These are phyloP conservation scores for Parotocinclus haroldoi DNA, from an alignment of 2,797 vertebrate genomes.

Conservation along the genomic window DNA sequence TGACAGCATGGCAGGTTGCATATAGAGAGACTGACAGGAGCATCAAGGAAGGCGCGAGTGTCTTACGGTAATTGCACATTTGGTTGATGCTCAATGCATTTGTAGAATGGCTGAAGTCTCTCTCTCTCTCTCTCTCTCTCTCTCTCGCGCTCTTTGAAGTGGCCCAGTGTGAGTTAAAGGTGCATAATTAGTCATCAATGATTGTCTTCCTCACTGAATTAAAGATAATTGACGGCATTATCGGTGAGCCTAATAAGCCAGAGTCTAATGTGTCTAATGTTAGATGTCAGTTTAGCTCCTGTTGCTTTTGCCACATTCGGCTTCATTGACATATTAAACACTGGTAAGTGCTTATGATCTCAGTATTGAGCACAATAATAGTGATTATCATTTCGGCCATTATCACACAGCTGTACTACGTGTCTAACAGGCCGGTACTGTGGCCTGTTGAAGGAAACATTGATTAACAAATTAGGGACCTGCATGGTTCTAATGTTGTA, in stretches of 20 bases:
- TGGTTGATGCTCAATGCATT: not conserved
- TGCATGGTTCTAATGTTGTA: too few species aligned
- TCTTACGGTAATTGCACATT: slow-evolving; percentile 12
- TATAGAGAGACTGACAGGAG: slow-evolving; percentile 23
- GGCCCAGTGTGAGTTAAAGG: not conserved
- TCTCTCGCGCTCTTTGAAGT: not conserved
- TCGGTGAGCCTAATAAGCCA: not conserved
- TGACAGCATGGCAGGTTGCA: slow-evolving; percentile 13
- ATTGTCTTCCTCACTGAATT: not conserved
- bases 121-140: not conserved
- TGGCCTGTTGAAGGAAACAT: not conserved
- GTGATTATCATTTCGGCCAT: not conserved
- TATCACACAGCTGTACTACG: not conserved
- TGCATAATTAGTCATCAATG: not conserved
- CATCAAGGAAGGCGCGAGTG: slow-evolving; percentile 3
- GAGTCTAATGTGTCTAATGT: too few species aligned
- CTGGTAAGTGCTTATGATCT: not conserved
- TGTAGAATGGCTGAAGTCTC: not conserved
- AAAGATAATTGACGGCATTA: not conserved
- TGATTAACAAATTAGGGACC: not conserved
- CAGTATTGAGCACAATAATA: not conserved
- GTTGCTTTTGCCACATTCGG: not conserved
- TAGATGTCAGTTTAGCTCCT: too few species aligned
- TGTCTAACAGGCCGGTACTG: not conserved
- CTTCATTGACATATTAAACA: not conserved